phyloP scores from a whole-genome alignment of 2,888 invertebrate genomes.

The Abscondita cerata region DNA sequence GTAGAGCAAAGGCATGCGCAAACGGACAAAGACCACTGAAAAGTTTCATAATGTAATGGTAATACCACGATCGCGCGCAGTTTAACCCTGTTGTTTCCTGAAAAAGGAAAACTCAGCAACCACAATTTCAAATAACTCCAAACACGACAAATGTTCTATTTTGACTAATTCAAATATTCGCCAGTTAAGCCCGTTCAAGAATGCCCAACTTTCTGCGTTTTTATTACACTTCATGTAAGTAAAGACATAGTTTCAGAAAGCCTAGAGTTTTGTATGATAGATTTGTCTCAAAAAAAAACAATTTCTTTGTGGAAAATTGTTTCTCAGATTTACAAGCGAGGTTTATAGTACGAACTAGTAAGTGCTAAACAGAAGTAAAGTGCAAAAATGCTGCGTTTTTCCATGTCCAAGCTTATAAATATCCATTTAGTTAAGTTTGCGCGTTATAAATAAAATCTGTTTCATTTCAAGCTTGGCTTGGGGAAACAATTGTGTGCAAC shows the following conservation, averaged over 20 bases:
- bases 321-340: too few species aligned
- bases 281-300: not conserved
- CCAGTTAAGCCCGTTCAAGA: too few species aligned
- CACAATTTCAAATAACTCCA: conserved; percentile 13
- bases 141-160: not conserved
- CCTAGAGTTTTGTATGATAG: too few species aligned
- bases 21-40: conserved; percentile 36
- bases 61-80: conserved; percentile 40
- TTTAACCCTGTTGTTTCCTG: conserved; percentile 37
- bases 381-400: conserved; percentile 29
- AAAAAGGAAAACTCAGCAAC: conserved; percentile 27
- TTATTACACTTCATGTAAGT: conserved; percentile 17
- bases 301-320: too few species aligned
- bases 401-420: conserved; percentile 37
- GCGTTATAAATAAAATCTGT: conserved; percentile 37
- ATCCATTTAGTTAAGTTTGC: conserved; percentile 38
- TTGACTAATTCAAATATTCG: too few species aligned
- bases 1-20: conserved; percentile 36
- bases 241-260: not conserved
- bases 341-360: not conserved
- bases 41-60: conserved; percentile 35
- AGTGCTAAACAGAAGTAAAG: conserved; percentile 16
- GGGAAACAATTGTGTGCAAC: conserved; percentile 15
- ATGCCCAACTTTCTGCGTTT: not conserved
- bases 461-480: conserved; percentile 30